These are phyloP conservation scores for Panthera leo DNA, from an alignment of 2,113 vertebrate species.

Conservation along the genomic window DNA sequence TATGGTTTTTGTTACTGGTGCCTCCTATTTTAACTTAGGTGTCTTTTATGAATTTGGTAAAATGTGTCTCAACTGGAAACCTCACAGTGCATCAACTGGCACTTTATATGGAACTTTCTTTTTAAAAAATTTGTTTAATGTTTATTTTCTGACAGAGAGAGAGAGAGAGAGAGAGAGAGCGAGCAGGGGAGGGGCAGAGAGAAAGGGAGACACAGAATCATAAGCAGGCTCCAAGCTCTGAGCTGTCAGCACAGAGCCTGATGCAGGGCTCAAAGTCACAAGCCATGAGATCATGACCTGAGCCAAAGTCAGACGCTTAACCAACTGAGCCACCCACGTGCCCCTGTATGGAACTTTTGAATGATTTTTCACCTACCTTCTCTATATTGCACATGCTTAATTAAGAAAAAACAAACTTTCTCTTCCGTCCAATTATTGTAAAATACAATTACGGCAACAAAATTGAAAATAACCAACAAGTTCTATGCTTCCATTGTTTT, in stretches of 20 bases:
- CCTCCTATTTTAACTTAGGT: background rate
- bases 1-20: background rate
- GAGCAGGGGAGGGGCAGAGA: too few relatives aligned
- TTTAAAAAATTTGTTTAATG: too few relatives aligned
- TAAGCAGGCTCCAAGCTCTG: too few relatives aligned
- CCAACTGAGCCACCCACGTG: too few relatives aligned
- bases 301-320: too few relatives aligned
- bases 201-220: too few relatives aligned
- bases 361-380: background rate
- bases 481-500: conserved; percentile 30
- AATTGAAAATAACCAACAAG: conserved; percentile 29
- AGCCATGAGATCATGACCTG: too few relatives aligned
- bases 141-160: too few relatives aligned
- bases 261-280: too few relatives aligned
- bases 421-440: background rate
- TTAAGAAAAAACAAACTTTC: background rate
- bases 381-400: background rate
- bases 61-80: background rate
- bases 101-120: background rate
- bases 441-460: conserved; percentile 41
- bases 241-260: too few relatives aligned
- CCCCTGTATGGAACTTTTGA: background rate
- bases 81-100: background rate
- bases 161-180: too few relatives aligned
- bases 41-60: background rate